phyloP scores from a whole-genome alignment of 2,113 vertebrate species.

The Tachysurus vachellii region DNA sequence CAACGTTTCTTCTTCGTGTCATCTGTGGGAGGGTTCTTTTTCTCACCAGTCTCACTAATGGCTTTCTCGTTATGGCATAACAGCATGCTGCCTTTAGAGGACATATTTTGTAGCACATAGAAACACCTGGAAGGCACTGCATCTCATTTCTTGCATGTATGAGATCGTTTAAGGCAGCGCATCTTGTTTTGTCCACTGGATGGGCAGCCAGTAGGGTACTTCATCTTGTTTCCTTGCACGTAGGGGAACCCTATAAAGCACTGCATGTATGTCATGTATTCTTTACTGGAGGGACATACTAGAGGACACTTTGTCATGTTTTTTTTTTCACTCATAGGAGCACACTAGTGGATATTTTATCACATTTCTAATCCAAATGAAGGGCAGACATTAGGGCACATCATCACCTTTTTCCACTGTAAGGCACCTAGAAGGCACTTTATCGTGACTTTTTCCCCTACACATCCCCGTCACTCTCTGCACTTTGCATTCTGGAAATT shows the following conservation, averaged over 20 bases:
- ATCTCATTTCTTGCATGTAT: neutral
- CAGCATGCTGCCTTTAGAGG: neutral
- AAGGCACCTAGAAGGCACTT: neutral
- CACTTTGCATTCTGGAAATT: neutral
- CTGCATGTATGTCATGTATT: neutral
- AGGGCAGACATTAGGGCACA: neutral
- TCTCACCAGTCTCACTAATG: neutral
- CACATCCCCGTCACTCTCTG: too few relatives aligned
- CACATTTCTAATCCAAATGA: neutral
- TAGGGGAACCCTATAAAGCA: neutral
- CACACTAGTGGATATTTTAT: neutral
- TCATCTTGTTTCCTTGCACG: neutral
- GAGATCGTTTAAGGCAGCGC: neutral
- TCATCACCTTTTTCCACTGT: neutral
- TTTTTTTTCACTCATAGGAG: neutral
- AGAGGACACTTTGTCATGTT: neutral
- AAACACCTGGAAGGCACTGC: neutral
- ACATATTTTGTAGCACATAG: neutral
- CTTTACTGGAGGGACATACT: neutral
- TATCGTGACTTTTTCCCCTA: neutral
- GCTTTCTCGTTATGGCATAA: neutral
- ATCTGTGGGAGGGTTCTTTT: neutral
- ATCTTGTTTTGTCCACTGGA: neutral
- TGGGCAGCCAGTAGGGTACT: neutral
- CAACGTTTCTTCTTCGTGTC: neutral